These are phyloP conservation scores for Dugesia japonica DNA, from an alignment of 2,888 invertebrate species.

Conservation along the genomic window DNA sequence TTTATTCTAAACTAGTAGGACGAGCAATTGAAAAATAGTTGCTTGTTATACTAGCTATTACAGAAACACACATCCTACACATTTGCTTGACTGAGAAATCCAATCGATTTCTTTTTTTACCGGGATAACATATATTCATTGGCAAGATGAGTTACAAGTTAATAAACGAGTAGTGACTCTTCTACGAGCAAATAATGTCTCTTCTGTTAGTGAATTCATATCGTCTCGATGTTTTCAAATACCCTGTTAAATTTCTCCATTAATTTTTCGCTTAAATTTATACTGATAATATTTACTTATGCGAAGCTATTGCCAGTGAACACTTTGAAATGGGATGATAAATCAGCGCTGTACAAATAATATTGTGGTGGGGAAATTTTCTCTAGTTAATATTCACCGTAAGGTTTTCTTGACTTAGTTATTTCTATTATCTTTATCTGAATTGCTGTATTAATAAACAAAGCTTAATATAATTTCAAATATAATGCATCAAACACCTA, in stretches of 20 bases:
- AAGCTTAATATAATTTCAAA: no score
- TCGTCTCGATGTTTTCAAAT: not conserved
- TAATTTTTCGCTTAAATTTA: conserved; percentile 20
- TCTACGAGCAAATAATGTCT: conserved; percentile 10
- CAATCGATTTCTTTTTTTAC: conserved; percentile 6
- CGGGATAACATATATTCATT: conserved; percentile 20
- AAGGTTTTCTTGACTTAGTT: conserved; percentile 11
- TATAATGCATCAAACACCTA: no score
- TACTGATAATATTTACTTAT: conserved; percentile 16
- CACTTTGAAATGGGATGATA: conserved; percentile 20
- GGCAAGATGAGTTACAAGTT: not conserved
- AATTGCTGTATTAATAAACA: conserved; percentile 16
- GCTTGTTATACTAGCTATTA: not conserved
- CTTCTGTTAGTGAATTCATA: not conserved
- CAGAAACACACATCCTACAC: not conserved
- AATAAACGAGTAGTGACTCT: conserved; percentile 6
- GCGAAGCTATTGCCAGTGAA: conserved; percentile 8
- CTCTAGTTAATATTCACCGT: conserved; percentile 1
- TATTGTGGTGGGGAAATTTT: conserved; percentile 20
- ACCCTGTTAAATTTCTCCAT: not conserved
- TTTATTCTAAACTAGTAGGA: not conserved
- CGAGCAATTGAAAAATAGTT: not conserved
- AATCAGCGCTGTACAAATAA: conserved; percentile 20
- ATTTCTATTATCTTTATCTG: conserved; percentile 15
- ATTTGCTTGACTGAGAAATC: conserved; percentile 1